A percentile compares a stretch with the other conserved stretches of the same genome.
These are phyloP conservation scores for Ceratosolen solmsi DNA, from an alignment of 1,140 invertebrate genomes.

Conservation along the genomic window DNA sequence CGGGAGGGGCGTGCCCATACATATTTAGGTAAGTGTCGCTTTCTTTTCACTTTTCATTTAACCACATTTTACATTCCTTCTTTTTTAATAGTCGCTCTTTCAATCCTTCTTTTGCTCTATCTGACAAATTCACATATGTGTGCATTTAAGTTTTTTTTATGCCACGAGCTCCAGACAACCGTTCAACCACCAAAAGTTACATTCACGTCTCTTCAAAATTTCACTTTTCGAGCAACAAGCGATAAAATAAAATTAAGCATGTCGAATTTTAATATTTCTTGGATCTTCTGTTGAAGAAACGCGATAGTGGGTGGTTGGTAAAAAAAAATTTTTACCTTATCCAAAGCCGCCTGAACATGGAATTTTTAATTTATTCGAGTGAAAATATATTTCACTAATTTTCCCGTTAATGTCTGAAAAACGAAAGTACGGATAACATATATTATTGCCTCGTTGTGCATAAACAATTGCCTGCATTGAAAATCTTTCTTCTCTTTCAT, in stretches of 20 bases:
- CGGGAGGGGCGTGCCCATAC: not conserved
- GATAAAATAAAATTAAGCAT: not conserved
- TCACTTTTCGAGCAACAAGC: not conserved
- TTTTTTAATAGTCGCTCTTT: slow-evolving; percentile 1
- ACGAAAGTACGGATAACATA: too few relatives aligned
- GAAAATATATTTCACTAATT: not conserved
- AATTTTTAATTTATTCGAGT: not conserved
- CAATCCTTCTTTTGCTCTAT: not conserved
- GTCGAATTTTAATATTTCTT: not conserved
- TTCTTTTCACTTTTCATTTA: slow-evolving; percentile 33
- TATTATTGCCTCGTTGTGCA: too few relatives aligned
- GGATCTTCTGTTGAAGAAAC: not conserved
- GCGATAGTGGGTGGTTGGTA: not conserved
- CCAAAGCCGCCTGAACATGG: too few relatives aligned
- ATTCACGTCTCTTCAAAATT: not conserved
- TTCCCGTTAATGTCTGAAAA: too few relatives aligned
- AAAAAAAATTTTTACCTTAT: not conserved
- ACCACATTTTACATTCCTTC: not conserved
- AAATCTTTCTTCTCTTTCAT: too few relatives aligned
- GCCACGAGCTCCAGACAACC: not conserved
- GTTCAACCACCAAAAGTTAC: not conserved
- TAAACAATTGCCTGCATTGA: too few relatives aligned
- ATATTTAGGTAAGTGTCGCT: slow-evolving; percentile 20
- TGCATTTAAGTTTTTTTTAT: slow-evolving; percentile 18
- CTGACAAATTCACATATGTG: slow-evolving; percentile 31